Evolutionary conservation across 2,888 invertebrate genomes (phyloP), one percentile per base, ranked within the genome.

Genomic region (Hydropsyche betteni): DNA sequence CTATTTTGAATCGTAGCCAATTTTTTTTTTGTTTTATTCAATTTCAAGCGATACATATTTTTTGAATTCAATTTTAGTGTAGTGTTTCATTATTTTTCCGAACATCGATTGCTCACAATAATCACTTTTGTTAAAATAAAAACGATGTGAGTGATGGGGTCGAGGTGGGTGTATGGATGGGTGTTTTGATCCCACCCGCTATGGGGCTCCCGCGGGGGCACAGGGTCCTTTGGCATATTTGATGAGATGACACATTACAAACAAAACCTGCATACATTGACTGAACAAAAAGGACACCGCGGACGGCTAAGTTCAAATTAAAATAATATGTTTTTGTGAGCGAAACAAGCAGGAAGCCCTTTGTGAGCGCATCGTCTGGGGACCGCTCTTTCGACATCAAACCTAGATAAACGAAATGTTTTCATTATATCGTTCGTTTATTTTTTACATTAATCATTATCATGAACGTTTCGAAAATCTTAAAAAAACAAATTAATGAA

Each of bases 171-270:
- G 34, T 36, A 44, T 6, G 44, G 44, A 24, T 24, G 24, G 24
- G 5, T 5, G 61, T 55, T 38, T 16, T 16, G 51, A 51, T 24
- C 70, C 68, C 72, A 55, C 44, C 72, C 55, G 34, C 38, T 53
- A 12, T 12, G 24, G 50, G 8, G 38, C 51, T 61, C 72, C 58
- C 38, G 36, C 64, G n/a, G 36, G 71, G 71, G 53, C 53, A 36
- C 53, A 8, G 52, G 36, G 74, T 77, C 78, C 74, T 78, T 78
- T 75, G 74, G 77, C 78, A 78, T 78, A 78, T 75, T 78, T 75
- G 74, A 78, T 78, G 78, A 77, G 78, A 77, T 77, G 75, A 78
- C 78, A 78, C 78, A 78, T 78, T 78, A 78, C 78, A 74, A 78
- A 77, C 75, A 77, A 78, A 78, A 75, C 78, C 77, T 78, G 78